phyloP scores from a whole-genome alignment of 2,888 invertebrate species.

The Crematogaster levior region DNA sequence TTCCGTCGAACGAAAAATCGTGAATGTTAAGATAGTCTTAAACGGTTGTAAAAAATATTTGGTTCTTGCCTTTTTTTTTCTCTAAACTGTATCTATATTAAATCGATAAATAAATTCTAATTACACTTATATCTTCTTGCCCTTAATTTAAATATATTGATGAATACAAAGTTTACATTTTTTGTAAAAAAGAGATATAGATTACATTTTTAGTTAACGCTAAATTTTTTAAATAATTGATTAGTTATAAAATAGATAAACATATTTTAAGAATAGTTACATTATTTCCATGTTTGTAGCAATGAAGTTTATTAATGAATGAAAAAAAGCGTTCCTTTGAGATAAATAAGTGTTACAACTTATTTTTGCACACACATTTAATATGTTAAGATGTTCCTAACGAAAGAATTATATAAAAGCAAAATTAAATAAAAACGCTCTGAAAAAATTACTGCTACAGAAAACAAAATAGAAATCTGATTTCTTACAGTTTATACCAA shows the following conservation, averaged over 20 bases:
- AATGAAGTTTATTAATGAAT: too few relatives aligned
- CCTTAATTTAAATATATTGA: neutral
- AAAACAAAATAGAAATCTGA: too few relatives aligned
- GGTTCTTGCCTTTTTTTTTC: neutral
- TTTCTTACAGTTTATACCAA: too few relatives aligned
- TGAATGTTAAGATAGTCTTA: constrained; percentile 4
- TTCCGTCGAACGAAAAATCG: neutral
- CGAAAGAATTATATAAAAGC: neutral
- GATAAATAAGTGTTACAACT: neutral
- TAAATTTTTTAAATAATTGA: too few relatives aligned
- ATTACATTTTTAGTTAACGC: neutral
- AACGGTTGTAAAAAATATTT: neutral
- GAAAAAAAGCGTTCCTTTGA: too few relatives aligned
- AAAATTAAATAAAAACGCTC: neutral
- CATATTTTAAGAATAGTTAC: neutral
- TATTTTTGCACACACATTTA: too few relatives aligned
- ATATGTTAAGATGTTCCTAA: neutral
- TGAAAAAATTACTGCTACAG: neutral
- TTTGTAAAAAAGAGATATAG: neutral
- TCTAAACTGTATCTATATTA: neutral
- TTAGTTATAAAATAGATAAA: neutral
- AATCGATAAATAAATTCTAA: constrained; percentile 15
- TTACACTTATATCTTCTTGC: neutral
- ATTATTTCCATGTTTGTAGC: too few relatives aligned
- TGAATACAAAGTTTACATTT: neutral